A percentile compares a stretch with the other conserved stretches of the same genome.
Evolutionary conservation across 2,113 vertebrate genomes (phyloP).

Genomic region (Phyllostomus hastatus): DNA sequence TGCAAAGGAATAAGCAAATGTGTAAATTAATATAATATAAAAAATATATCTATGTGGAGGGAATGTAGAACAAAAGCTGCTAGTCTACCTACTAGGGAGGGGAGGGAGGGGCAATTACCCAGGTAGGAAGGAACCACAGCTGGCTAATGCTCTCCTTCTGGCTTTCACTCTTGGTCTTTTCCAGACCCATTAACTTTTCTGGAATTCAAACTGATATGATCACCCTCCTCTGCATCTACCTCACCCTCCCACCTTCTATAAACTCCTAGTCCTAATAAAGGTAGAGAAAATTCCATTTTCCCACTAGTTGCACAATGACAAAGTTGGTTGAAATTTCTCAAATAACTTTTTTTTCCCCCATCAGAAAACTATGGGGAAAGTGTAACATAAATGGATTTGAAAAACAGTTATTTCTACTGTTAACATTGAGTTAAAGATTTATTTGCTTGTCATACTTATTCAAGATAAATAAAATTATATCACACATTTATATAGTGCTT

Average conservation of each 20-base stretch:
- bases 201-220: background rate
- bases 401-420: slow-evolving; percentile 10
- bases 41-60: background rate
- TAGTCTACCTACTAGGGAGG: background rate
- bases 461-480: background rate
- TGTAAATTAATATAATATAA: background rate
- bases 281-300: background rate
- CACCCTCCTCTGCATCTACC: background rate
- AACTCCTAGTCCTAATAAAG: background rate
- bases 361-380: background rate
- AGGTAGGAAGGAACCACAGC: background rate
- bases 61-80: background rate
- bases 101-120: background rate
- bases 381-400: background rate
- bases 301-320: background rate
- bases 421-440: background rate
- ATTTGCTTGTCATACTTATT: background rate
- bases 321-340: background rate
- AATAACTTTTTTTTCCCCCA: background rate
- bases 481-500: background rate
- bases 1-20: background rate
- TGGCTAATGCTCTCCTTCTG: background rate
- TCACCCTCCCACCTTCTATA: background rate
- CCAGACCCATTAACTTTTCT: background rate
- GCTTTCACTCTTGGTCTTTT: background rate